Evolutionary conservation across 2,888 invertebrate genomes (phyloP), one percentile per base, ranked within the genome.

Genomic region (Xestia ashworthii): DNA sequence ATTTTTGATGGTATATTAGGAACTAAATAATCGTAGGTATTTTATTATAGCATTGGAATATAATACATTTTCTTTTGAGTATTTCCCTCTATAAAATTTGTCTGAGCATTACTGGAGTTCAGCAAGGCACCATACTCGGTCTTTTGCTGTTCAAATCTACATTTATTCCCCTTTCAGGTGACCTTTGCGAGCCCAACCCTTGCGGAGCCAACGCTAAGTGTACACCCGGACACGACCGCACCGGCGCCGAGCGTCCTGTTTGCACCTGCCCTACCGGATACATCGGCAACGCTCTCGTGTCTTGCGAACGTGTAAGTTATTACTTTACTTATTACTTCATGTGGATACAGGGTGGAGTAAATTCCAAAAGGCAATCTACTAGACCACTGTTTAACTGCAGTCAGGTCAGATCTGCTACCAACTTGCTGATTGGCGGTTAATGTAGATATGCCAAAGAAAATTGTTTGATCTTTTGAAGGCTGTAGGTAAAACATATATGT

Each of bases 141-240:
- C 71, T 70, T 22, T 32, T 9, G 53, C 19, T 53, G 3, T 67
- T 70, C 1, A 38, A 48, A 5, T 0, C 8, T 38, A 65, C 16
- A 50, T 70, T 44, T 65, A 32, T 53, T 19, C 44, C 65, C 0
- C 19, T 53, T n/a, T 48, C 50, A 98, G 98, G 97, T 91, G 99
- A 99, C 91, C 97, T 99, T 6, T 99, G 99, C 92, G 97, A 97
- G 85, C 99, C 98, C 0, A 99, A 98, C 95, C 99, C 98, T n/a
- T 99, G 99, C 87, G 99, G 99, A 62, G 95, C 95, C 22, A 98
- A 98, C 90, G 98, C 98, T 3, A 97, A 98, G 81, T 99, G 99
- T 90, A 97, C 98, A 32, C 98, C 99, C 0, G 99, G 99, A 5
- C 98, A 98, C 91, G 99, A 99, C 93, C 98, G 98, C 80, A 97